phyloP scores from a whole-genome alignment of 1,140 invertebrate species.

The Pachypeltis micranthus region DNA sequence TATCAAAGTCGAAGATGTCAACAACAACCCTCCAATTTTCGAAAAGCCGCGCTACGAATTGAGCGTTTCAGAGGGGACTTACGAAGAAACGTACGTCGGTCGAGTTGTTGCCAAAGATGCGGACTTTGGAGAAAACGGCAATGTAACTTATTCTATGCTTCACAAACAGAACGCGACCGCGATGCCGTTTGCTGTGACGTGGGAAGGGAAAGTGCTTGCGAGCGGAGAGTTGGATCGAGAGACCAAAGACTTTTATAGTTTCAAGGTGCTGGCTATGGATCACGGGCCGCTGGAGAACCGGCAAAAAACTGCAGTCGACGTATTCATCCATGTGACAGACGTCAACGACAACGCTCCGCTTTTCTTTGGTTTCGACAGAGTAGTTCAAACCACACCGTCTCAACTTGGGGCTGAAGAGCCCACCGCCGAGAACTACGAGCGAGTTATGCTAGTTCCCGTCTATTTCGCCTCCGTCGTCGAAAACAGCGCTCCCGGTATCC shows the following conservation, averaged over 20 bases:
- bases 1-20: slow-evolving; percentile 61
- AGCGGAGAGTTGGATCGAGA: slow-evolving; percentile 70
- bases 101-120: slow-evolving; percentile 61
- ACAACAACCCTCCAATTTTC: slow-evolving; percentile 75
- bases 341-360: slow-evolving; percentile 56
- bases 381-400: slow-evolving; percentile 18
- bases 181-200: slow-evolving; percentile 60
- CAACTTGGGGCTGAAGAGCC: slow-evolving; percentile 9
- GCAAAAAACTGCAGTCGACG: slow-evolving; percentile 55
- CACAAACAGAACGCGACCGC: slow-evolving; percentile 40
- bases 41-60: slow-evolving; percentile 70
- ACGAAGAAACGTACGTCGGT: slow-evolving; percentile 55
- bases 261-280: slow-evolving; percentile 64
- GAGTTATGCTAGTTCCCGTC: slow-evolving; percentile 40
- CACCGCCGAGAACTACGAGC: slow-evolving; percentile 11
- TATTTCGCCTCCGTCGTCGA: slow-evolving; percentile 57
- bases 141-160: slow-evolving; percentile 57
- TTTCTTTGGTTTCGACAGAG: slow-evolving; percentile 53
- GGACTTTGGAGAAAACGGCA: slow-evolving; percentile 63
- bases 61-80: slow-evolving; percentile 63
- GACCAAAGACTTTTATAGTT: slow-evolving; percentile 51
- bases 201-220: slow-evolving; percentile 60
- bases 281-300: slow-evolving; percentile 46
- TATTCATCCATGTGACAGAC: slow-evolving; percentile 67
- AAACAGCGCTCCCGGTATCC: slow-evolving; percentile 52